Evolutionary conservation across 2,888 invertebrate species (phyloP).

Genomic region (Danaus chrysippus): DNA sequence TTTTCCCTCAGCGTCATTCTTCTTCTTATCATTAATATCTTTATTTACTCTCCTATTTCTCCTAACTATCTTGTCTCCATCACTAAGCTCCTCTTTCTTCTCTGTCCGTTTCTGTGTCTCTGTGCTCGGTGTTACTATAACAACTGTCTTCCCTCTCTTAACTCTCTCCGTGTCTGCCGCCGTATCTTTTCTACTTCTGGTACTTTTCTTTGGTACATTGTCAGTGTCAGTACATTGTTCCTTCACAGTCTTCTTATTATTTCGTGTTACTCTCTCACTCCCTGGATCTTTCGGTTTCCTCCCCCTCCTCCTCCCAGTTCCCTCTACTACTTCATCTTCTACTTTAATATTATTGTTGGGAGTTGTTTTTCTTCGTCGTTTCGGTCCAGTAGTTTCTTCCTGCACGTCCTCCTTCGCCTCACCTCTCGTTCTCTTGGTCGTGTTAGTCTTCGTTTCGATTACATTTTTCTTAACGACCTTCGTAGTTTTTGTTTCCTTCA

Average conservation of each 20-base stretch:
- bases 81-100: slow-evolving; percentile 5
- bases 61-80: slow-evolving; percentile 18
- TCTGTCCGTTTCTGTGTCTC: neutral
- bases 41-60: slow-evolving; percentile 30
- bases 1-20: neutral
- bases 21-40: slow-evolving; percentile 10
- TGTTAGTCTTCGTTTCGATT: slow-evolving; percentile 27
- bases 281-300: slow-evolving; percentile 6
- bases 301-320: slow-evolving; percentile 2
- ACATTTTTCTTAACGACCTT: slow-evolving; percentile 19
- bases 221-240: neutral
- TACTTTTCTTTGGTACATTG: slow-evolving; percentile 2
- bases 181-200: neutral
- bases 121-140: neutral
- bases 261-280: neutral
- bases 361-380: slow-evolving; percentile 18
- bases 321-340: neutral
- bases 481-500: slow-evolving; percentile 28
- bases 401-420: slow-evolving; percentile 12
- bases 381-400: slow-evolving; percentile 16
- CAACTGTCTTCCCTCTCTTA: neutral
- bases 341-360: slow-evolving; percentile 5
- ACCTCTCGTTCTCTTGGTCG: slow-evolving; percentile 11
- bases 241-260: neutral
- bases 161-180: neutral